Evolutionary conservation across 2,113 vertebrate genomes (phyloP).

Genomic region (Silurus asotus): DNA sequence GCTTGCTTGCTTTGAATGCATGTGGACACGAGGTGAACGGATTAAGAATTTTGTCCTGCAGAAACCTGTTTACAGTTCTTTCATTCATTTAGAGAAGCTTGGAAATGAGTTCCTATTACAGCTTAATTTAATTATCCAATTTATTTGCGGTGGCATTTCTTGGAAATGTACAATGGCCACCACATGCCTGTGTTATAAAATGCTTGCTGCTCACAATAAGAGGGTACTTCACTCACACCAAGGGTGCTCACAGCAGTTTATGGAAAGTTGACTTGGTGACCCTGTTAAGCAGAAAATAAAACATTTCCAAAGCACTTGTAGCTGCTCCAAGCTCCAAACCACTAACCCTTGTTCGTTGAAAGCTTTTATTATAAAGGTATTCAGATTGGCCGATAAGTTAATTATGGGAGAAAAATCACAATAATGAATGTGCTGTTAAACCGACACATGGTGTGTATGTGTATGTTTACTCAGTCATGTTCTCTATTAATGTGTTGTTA

Average conservation of each 20-base stretch:
- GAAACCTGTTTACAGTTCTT: slow-evolving; percentile 18
- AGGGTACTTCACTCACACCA: not conserved
- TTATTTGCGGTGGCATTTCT: slow-evolving; percentile 26
- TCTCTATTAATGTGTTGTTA: not conserved
- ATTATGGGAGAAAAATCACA: not conserved
- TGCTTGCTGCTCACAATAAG: slow-evolving; percentile 17
- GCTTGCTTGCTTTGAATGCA: not conserved
- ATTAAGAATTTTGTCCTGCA: not conserved
- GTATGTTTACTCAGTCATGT: not conserved
- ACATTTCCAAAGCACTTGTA: not conserved
- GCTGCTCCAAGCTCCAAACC: slow-evolving; percentile 30
- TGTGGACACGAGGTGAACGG: not conserved
- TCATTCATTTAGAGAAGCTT: slow-evolving; percentile 17
- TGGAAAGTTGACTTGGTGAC: slow-evolving; percentile 20
- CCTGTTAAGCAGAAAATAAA: not conserved
- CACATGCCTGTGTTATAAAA: slow-evolving; percentile 22
- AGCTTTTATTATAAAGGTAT: not conserved
- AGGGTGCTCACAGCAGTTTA: slow-evolving; percentile 15
- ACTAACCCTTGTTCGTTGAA: not conserved
- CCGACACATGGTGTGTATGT: not conserved
- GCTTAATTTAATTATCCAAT: slow-evolving; percentile 39
- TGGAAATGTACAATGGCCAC: slow-evolving; percentile 18
- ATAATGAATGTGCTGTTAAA: not conserved
- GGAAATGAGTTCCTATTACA: slow-evolving; percentile 17
- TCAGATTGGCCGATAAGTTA: slow-evolving; percentile 12